Evolutionary conservation across 1,140 invertebrate genomes (phyloP), one percentile per base, ranked within the genome.

Genomic region (Drosophila trapezifrons): DNA sequence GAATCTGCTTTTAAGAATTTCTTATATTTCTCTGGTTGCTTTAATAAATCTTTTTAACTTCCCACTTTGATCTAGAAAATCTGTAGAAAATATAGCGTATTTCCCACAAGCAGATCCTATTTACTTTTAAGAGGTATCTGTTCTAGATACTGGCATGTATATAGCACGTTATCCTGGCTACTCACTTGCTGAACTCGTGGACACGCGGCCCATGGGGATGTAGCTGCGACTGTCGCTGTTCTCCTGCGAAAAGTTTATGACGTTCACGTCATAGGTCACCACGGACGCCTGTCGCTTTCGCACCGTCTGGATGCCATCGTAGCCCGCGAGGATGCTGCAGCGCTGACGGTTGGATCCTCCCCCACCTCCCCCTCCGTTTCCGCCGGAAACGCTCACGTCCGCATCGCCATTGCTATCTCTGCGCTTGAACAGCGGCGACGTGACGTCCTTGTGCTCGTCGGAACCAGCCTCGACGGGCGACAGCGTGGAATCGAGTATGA

Each of bases 171-270:
- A 35, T 20, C 25, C 18, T 20, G 17, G 3, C 25, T 72, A 92
- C 91, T 91, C 84, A 92, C 91, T 92, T 85, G 90, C 86, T 18
- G 91, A 92, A 64, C 90, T 92, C 58, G 91, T 92, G 71, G 91
- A 92, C 29, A 91, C 90, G 12, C 91, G 82, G n/a, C 86, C 91
- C 85, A 91, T 87, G 37, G 91, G 90, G 58, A 90, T 91, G 58
- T 81, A 93, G 82, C 80, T 93, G 63, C 75, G 92, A 89, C 86
- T 87, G 63, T 90, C 90, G 57, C 86, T 84, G 46, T 89, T 79
- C 32, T 91, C 91, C 71, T 91, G 89, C 56, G 91, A 84, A 63
- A 92, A 92, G 70, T 92, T 92, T 43, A 92, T 92, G 76, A 92
- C 91, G 76, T 92, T 92, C 9, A 92, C 91, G 52, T 92, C 91